Evolutionary conservation across 1,140 invertebrate genomes (phyloP), one percentile per base, ranked within the genome.

Genomic region (Ceratina japonica): DNA sequence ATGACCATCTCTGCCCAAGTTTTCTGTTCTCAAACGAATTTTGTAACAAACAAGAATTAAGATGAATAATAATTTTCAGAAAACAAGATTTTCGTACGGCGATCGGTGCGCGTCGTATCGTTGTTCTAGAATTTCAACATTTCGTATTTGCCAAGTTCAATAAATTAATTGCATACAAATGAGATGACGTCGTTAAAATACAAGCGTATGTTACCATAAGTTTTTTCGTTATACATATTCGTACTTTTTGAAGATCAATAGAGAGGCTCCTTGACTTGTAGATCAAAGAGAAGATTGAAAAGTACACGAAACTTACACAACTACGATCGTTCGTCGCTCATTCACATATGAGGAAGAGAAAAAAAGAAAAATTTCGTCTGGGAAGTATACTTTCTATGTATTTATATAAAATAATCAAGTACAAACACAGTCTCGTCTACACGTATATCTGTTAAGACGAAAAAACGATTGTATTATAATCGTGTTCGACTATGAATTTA

Each of bases 331-430:
- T 44, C 10, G 27, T 31, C 27, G 27, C 27, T 31, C 27, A 31
- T 44, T 44, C 37, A n/a, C n/a, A 44, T 10, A 44, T 44, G 37
- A 44, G 37, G 37, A 44, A 44, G 37, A 44, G 10, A 44, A 44
- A 44, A n/a, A n/a, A n/a, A n/a, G n/a, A n/a, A 44, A 44, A 10
- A 44, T 44, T 44, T 44, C 3, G 10, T 44, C 10, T 44, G 3
- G 37, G 16, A 51, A 70, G 10, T 51, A 37, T 54, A 51, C 20
- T 13, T 62, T 54, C 5, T 16, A 77, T 62, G 22, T 44, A 27
- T 77, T 71, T 62, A 16, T 61, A 79, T 74, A 65, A 74, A 63
- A n/a, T 20, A 56, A 7, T 70, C 18, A 70, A 70, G 7, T 70
- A 70, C 64, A 75, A 61, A 56, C 31, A n/a, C n/a, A 71, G 4